A percentile compares a stretch with the other conserved stretches of the same genome.
These are phyloP conservation scores for Ramphastos sulfuratus DNA, from an alignment of 2,113 vertebrate species.

Conservation along the genomic window DNA sequence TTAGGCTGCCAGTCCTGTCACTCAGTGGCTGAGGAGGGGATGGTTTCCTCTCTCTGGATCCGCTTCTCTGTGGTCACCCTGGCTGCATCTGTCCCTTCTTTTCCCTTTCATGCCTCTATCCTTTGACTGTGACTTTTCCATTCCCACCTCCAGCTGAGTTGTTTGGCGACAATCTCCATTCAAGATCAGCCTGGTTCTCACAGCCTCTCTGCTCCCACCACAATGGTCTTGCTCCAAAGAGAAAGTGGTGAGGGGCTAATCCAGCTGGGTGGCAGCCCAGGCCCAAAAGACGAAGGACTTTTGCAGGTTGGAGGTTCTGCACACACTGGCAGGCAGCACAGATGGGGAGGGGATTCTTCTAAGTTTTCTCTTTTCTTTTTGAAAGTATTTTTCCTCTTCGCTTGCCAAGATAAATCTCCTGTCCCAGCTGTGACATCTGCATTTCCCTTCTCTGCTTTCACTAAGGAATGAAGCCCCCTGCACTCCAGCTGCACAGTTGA, in stretches of 20 bases:
- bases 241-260: slow-evolving; percentile 16
- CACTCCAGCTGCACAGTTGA: slow-evolving; percentile 69
- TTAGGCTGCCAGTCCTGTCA: background rate
- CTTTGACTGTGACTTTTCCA: background rate
- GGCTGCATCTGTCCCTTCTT: background rate
- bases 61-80: background rate
- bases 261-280: slow-evolving; percentile 53
- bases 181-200: slow-evolving; percentile 44
- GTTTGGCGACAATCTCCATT: background rate
- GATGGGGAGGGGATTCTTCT: slow-evolving; percentile 74
- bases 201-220: slow-evolving; percentile 5
- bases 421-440: slow-evolving; percentile 76
- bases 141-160: slow-evolving; percentile 11
- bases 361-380: slow-evolving; percentile 77
- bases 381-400: slow-evolving; percentile 78
- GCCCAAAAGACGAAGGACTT: slow-evolving; percentile 30
- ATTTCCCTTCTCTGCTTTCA: slow-evolving; percentile 72
- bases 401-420: slow-evolving; percentile 79
- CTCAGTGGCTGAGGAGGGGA: background rate
- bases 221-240: slow-evolving; percentile 17
- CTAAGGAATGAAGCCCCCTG: slow-evolving; percentile 70
- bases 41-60: background rate
- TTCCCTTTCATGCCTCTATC: background rate
- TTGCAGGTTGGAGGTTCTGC: slow-evolving; percentile 64
- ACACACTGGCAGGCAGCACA: slow-evolving; percentile 59